These are phyloP conservation scores for Drosophila mercatorum DNA, from an alignment of 2,888 invertebrate genomes.

Conservation along the genomic window DNA sequence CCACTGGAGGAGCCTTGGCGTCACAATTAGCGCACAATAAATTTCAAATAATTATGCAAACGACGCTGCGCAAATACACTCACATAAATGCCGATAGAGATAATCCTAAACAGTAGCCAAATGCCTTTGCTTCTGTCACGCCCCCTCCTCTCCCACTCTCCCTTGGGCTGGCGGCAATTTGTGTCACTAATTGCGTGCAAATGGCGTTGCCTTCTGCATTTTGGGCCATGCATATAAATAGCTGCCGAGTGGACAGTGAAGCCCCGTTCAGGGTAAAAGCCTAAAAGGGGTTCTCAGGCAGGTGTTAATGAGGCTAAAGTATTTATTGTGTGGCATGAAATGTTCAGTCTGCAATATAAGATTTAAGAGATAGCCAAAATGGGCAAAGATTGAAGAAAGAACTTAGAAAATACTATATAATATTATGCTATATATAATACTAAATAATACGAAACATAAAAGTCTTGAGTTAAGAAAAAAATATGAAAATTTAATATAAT, in stretches of 20 bases:
- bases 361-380: background rate
- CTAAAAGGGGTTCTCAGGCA: constrained; percentile 5
- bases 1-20: constrained; percentile 36
- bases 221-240: constrained; percentile 71
- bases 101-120: constrained; percentile 44
- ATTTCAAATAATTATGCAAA: constrained; percentile 64
- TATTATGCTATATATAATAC: too few relatives aligned
- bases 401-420: too few relatives aligned
- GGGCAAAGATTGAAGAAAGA: background rate
- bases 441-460: too few relatives aligned
- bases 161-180: constrained; percentile 64
- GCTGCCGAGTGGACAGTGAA: constrained; percentile 37
- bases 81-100: constrained; percentile 18
- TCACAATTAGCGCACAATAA: constrained; percentile 75
- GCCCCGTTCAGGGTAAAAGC: constrained; percentile 6
- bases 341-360: background rate
- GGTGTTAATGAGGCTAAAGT: background rate
- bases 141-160: background rate
- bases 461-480: background rate
- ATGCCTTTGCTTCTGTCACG: background rate
- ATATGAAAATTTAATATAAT: background rate
- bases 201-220: constrained; percentile 78
- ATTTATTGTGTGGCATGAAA: background rate
- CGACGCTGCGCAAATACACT: constrained; percentile 38
- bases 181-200: constrained; percentile 84